These are phyloP conservation scores for Zonitis immaculata DNA, from an alignment of 2,888 invertebrate species.

Conservation along the genomic window DNA sequence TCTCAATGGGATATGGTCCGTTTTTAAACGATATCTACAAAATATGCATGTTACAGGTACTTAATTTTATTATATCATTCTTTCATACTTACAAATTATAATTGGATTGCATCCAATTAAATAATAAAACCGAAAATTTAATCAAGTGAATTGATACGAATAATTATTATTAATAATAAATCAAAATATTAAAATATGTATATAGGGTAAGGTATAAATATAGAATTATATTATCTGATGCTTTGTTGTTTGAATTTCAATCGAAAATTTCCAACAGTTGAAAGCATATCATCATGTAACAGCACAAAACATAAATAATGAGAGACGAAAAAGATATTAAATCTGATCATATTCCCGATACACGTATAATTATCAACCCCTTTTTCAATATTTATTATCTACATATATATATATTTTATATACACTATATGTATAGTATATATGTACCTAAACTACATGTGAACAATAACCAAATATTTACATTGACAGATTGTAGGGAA, in stretches of 20 bases:
- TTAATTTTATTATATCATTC: background rate
- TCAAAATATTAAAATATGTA: too few relatives aligned
- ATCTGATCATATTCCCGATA: background rate
- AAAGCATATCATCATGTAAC: too few relatives aligned
- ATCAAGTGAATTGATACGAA: too few relatives aligned
- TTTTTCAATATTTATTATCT: background rate
- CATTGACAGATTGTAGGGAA: background rate
- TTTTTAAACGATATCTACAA: background rate
- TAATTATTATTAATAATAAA: too few relatives aligned
- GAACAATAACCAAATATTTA: background rate
- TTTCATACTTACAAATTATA: too few relatives aligned
- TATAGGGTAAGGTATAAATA: too few relatives aligned
- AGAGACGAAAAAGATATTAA: background rate
- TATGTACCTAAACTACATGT: too few relatives aligned
- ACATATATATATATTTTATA: too few relatives aligned
- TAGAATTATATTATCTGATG: too few relatives aligned
- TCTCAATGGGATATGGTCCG: background rate
- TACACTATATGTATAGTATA: too few relatives aligned
- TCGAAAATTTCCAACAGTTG: background rate
- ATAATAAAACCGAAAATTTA: too few relatives aligned
- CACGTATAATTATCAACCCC: background rate
- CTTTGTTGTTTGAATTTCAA: background rate
- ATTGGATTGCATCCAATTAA: background rate
- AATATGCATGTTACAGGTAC: background rate
- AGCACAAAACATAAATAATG: background rate